These are phyloP conservation scores for Rhabdophis nuchalis DNA, from an alignment of 2,797 vertebrate genomes.

Conservation along the genomic window DNA sequence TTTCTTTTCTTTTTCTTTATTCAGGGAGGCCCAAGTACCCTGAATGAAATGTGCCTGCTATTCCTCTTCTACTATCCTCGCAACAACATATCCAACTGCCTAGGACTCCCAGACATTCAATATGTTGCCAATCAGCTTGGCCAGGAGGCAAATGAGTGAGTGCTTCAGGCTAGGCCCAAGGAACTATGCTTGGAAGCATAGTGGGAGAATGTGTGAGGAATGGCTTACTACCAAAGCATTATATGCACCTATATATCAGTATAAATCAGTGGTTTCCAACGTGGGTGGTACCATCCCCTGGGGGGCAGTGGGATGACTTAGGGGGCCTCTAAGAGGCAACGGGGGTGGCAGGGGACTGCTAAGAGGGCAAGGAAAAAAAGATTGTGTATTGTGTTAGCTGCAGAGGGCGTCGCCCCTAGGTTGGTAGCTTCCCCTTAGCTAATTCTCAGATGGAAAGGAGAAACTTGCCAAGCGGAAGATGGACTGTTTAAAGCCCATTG, in stretches of 20 bases:
- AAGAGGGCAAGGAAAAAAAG: no score
- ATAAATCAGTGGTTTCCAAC: no score
- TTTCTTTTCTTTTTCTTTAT: conserved; percentile 3
- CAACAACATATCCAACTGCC: conserved; percentile 66
- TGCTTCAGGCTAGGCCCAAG: neutral
- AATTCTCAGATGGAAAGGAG: neutral
- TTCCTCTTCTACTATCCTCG: conserved; percentile 70
- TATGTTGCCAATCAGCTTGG: conserved; percentile 41
- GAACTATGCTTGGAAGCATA: neutral
- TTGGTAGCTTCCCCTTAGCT: neutral
- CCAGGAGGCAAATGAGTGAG: conserved; percentile 62
- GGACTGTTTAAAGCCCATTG: neutral
- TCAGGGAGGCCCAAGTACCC: conserved; percentile 64
- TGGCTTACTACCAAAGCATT: neutral
- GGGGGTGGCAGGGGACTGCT: no score
- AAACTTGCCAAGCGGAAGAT: neutral
- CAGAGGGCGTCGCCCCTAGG: neutral
- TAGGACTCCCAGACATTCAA: conserved; percentile 56
- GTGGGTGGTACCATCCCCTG: no score
- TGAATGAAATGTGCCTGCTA: conserved; percentile 67
- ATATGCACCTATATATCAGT: no score
- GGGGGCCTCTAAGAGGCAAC: no score
- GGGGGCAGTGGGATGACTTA: no score
- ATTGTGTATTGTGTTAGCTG: no score
- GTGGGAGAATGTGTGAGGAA: neutral